A percentile compares a stretch with the other conserved stretches of the same genome.
These are phyloP conservation scores for Polia nebulosa DNA, from an alignment of 2,888 invertebrate genomes.

Conservation along the genomic window DNA sequence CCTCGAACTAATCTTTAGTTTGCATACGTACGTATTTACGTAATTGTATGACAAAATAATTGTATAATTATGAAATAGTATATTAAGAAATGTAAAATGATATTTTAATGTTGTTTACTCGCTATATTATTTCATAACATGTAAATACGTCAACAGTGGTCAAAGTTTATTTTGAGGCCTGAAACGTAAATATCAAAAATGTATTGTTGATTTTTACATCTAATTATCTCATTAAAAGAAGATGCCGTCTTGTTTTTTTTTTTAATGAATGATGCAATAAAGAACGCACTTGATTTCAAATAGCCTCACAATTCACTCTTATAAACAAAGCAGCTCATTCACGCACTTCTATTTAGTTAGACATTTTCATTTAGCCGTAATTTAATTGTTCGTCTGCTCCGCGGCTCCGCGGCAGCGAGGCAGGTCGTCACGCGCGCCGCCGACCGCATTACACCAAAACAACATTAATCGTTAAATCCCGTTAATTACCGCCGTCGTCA, in stretches of 20 bases:
- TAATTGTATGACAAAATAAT: not conserved
- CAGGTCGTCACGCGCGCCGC: conserved; percentile 57
- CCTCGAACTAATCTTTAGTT: conserved; percentile 10
- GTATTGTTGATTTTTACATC: not conserved
- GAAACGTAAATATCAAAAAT: not conserved
- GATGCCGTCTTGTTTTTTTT: not conserved
- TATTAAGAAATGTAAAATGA: not conserved
- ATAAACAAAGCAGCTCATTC: conserved; percentile 18
- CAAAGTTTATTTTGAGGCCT: not conserved
- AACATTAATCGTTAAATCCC: conserved; percentile 70
- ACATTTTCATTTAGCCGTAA: conserved; percentile 62
- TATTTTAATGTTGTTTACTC: not conserved
- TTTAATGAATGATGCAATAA: not conserved
- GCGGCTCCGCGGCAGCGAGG: conserved; percentile 9
- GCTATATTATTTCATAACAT: not conserved
- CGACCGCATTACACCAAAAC: conserved; percentile 66
- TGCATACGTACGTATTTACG: not conserved
- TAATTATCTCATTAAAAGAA: not conserved
- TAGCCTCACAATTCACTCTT: not conserved
- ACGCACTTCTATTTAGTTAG: conserved; percentile 57
- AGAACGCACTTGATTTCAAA: not conserved
- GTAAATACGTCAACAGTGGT: not conserved
- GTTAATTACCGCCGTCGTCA: conserved; percentile 67
- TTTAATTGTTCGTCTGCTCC: conserved; percentile 54
- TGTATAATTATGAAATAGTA: not conserved